Base-by-base conservation (phyloP, 2,888 invertebrate species). In the Cryptosula pallasiana region DNA sequence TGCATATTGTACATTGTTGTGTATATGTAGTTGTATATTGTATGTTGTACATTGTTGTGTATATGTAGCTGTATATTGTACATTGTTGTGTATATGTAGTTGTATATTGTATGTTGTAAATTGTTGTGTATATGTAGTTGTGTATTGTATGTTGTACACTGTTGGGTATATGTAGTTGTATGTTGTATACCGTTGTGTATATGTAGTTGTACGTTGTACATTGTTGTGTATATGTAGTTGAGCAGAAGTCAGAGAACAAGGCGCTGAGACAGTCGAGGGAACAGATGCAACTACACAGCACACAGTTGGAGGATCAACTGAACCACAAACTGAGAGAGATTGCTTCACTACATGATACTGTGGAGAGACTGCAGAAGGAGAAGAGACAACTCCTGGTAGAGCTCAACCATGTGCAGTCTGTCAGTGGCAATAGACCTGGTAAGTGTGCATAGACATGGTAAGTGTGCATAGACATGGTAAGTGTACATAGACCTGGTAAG, bases 361-460 rank as follows among this genome's bases (percentile, higher is more conserved):
- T 82, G 27, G 80, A 82, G 55, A 75, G 77, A 69, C 75, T 80
- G 72, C 76, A 78, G 75, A 79, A 78, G 71, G 80, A 80, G 70
- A 80, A 80, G 74, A 77, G 73, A 23, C 75, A 75, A 29, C 71
- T 74, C 2, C 45, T 69, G 25, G 54, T 27, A 35, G 70, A 70
- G 32, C 70, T 70, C 2, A 54, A 36, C 70, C 70, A 54, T 23
- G 45, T 70, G 2, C 70, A 70, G 63, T 63, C 63, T 13, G 63
- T 63, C 32, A 63, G 63, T 32, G 9, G 9, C 20, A 45, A 45
- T 20, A 45, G 20, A 45, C 45, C 45, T 45, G 45, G 45, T 45
- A 45, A 45, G 45, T 13, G 9, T 45, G 45, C n/a, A n/a, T n/a
- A n/a, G n/a, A n/a, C n/a, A n/a, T n/a, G n/a, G n/a, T n/a, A n/a